Base-by-base conservation (phyloP, 2,113 vertebrate genomes). In the Malurus cyaneus region DNA sequence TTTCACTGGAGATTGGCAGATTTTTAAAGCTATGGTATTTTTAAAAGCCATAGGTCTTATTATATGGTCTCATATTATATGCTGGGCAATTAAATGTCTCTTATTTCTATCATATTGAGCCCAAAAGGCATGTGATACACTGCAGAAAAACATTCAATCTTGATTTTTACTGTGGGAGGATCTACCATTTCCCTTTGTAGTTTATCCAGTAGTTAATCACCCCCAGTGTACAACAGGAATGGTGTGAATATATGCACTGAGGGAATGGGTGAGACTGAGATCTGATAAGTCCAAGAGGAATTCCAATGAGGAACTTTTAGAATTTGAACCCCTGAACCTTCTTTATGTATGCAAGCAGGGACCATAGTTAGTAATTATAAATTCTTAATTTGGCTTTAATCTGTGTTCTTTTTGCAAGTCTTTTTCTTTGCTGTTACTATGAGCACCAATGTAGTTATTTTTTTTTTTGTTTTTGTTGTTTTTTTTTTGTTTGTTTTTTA, bases 321-420 rank as follows among this genome's bases (percentile, higher is more conserved):
- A 84, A 4, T 39, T 36, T 49, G n/a, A 65, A 61, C 1, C 1
- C 14, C 5, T 0, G 0, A 7, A 3, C 2, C 3, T 12, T 44
- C 7, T 3, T 24, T 31, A 49, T 14, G 41, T 16, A 52, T 50
- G 19, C 17, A 69, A 53, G 3, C 14, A 70, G 9, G 2, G 15
- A 81, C 26, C 34, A 23, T 3, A 50, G n/a, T 18, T 36, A 65
- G 6, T 24, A 64, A 61, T 72, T 94, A 91, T 14, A 39, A 61
- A 57, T 77, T 69, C 20, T 50, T 49, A 39, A 34, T 4, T 0
- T 50, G 20, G 8, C 12, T 74, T 66, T 84, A 42, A 79, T 85
- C 59, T 82, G 8, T n/a, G n/a, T n/a, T n/a, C n/a, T n/a, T n/a
- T n/a, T n/a, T n/a, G n/a, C n/a, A n/a, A n/a, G n/a, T n/a, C n/a